Evolutionary conservation across 2,888 invertebrate genomes (phyloP), one percentile per base, ranked within the genome.

Genomic region (Tetranychus truncatus): DNA sequence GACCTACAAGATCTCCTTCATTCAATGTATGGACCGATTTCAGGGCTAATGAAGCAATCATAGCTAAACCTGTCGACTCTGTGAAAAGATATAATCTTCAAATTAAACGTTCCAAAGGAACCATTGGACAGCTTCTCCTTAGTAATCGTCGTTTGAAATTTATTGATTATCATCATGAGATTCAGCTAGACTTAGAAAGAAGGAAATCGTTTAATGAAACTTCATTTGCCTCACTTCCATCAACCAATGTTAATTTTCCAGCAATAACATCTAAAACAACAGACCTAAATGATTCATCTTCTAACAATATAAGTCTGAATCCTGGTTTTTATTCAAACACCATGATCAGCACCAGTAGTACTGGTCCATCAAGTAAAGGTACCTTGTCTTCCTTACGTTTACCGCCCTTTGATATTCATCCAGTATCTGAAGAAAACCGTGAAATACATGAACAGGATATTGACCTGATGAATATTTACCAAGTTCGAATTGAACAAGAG

Each of bases 141-240:
- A 73, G 44, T 45, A 55, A 65, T 65, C 15, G 21, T 8, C n/a
- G 73, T 8, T 46, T 73, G 15, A 46, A 55, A 21, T 73, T 73
- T 46, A 34, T 55, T 73, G n/a, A n/a, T 65, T 73, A 73, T 73
- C 55, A n/a, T 21, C 72, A 73, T 11, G 72, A 72, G 24, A 55
- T 55, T 55, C 55, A 55, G 15, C 55, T 55, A 15, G 55, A 15
- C 55, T 15, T 55, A 15, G 55, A 55, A 55, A 55, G 55, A 15
- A 55, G 55, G 55, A 55, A 55, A 55, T 55, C 55, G 15, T 9
- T 55, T 55, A 55, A 55, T 55, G 55, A 55, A 55, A 55, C 55
- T 1, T 55, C 55, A 55, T 55, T 55, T 55, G 55, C 9, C 6
- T 55, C 55, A 55, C 9, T 55, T 15, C 15, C 55, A 55, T 6